Evolutionary conservation across 2,888 invertebrate genomes (phyloP).

Genomic region (Electrophaes corylata): DNA sequence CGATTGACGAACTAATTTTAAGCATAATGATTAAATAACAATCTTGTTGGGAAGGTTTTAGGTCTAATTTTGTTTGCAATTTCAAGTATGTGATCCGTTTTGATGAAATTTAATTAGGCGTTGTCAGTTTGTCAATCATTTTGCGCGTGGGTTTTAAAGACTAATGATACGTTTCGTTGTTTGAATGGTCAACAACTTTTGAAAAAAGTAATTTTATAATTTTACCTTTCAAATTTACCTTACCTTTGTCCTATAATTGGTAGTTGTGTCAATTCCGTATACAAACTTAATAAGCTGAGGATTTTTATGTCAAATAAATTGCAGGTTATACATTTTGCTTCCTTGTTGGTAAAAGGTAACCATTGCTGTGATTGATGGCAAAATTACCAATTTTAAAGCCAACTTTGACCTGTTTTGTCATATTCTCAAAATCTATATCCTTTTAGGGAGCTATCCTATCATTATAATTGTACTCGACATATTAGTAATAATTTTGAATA

Average conservation of each 20-base stretch:
- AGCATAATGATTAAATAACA: background rate
- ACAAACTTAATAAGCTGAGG: slow-evolving; percentile 14
- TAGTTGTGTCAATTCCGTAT: slow-evolving; percentile 37
- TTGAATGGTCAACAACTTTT: slow-evolving; percentile 49
- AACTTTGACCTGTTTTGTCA: slow-evolving; percentile 27
- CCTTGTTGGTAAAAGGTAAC: slow-evolving; percentile 28
- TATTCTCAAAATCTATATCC: slow-evolving; percentile 14
- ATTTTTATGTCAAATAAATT: slow-evolving; percentile 40
- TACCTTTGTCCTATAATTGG: slow-evolving; percentile 40
- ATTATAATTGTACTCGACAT: background rate
- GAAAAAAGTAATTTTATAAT: slow-evolving; percentile 42
- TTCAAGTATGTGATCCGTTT: slow-evolving; percentile 52
- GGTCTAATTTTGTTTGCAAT: slow-evolving; percentile 22
- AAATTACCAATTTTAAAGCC: slow-evolving; percentile 24
- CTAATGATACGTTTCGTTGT: slow-evolving; percentile 57
- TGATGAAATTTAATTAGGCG: slow-evolving; percentile 62
- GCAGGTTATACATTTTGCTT: slow-evolving; percentile 29
- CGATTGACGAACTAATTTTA: slow-evolving; percentile 2
- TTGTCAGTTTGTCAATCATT: slow-evolving; percentile 55
- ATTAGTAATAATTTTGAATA: background rate
- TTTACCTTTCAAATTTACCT: slow-evolving; percentile 31
- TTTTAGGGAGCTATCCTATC: background rate
- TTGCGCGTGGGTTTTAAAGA: slow-evolving; percentile 48
- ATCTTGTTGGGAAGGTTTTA: background rate
- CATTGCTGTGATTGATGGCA: slow-evolving; percentile 30